A percentile compares a stretch with the other conserved stretches of the same genome.
Evolutionary conservation across 2,888 invertebrate species (phyloP).

Genomic region (Cheiracanthium punctorium): DNA sequence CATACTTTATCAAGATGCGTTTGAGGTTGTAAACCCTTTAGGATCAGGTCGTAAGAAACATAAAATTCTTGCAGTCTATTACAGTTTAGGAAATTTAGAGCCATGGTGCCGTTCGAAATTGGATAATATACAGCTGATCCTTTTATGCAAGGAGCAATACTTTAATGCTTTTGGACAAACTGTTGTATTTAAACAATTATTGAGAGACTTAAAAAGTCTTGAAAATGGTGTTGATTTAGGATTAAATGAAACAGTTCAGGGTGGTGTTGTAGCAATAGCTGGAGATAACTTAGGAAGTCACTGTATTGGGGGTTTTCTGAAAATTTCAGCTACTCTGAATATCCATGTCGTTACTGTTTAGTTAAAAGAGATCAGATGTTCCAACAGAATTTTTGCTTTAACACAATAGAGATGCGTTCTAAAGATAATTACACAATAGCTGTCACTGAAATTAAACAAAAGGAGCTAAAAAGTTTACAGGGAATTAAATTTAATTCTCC

Average conservation of each 20-base stretch:
- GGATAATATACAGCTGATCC: not conserved
- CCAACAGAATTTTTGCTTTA: too few relatives aligned
- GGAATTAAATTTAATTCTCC: not conserved
- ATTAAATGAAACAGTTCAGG: not conserved
- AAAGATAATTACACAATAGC: too few relatives aligned
- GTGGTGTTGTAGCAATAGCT: not conserved
- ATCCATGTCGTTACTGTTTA: too few relatives aligned
- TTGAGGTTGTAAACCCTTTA: conserved; percentile 1
- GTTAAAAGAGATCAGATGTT: too few relatives aligned
- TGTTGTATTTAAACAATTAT: not conserved
- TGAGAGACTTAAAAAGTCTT: not conserved
- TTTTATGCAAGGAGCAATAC: not conserved
- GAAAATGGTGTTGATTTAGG: not conserved
- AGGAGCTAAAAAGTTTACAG: too few relatives aligned
- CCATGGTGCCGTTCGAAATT: not conserved
- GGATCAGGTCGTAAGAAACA: not conserved
- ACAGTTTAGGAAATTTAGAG: not conserved
- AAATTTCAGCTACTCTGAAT: not conserved
- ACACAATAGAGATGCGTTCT: too few relatives aligned
- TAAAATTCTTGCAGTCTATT: not conserved
- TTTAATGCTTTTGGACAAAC: not conserved
- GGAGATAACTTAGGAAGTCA: not conserved
- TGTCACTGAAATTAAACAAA: too few relatives aligned
- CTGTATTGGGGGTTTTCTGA: not conserved
- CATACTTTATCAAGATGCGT: not conserved